These are phyloP conservation scores for Conomelus anceps DNA, from an alignment of 2,888 invertebrate species.

Conservation along the genomic window DNA sequence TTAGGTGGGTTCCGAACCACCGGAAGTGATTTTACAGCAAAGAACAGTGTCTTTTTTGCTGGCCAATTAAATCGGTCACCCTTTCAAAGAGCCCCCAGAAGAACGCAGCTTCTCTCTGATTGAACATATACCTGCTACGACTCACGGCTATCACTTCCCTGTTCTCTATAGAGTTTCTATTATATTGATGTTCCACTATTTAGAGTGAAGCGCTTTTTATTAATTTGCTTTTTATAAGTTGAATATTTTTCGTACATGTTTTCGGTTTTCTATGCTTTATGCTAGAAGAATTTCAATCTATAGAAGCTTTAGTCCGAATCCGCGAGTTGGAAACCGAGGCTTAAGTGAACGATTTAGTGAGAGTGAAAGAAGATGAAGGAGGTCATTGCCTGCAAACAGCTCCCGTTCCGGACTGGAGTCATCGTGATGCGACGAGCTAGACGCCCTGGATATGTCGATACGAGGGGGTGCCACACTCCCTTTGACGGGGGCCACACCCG, in stretches of 20 bases:
- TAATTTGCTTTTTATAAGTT: not conserved
- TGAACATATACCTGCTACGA: too few relatives aligned
- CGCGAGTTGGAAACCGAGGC: too few relatives aligned
- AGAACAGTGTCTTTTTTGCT: too few relatives aligned
- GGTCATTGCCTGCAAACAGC: slow-evolving; percentile 55
- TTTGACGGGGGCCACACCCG: slow-evolving; percentile 37
- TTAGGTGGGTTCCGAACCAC: too few relatives aligned
- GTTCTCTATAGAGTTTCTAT: not conserved
- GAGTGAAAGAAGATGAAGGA: not conserved
- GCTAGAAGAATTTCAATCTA: not conserved
- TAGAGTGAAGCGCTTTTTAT: not conserved
- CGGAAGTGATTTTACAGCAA: too few relatives aligned
- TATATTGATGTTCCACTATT: not conserved
- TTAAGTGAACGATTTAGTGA: not conserved
- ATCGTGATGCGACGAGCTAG: slow-evolving; percentile 76
- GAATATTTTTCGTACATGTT: not conserved
- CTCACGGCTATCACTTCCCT: too few relatives aligned
- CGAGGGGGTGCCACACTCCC: slow-evolving; percentile 63
- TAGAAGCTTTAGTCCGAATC: too few relatives aligned
- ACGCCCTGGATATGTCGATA: slow-evolving; percentile 83
- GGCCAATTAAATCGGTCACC: too few relatives aligned
- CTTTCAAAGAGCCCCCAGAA: too few relatives aligned
- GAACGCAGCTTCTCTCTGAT: too few relatives aligned
- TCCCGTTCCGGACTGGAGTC: slow-evolving; percentile 82
- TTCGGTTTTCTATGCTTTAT: not conserved